phyloP scores from a whole-genome alignment of 2,888 invertebrate species.

The Xanthia icteritia region DNA sequence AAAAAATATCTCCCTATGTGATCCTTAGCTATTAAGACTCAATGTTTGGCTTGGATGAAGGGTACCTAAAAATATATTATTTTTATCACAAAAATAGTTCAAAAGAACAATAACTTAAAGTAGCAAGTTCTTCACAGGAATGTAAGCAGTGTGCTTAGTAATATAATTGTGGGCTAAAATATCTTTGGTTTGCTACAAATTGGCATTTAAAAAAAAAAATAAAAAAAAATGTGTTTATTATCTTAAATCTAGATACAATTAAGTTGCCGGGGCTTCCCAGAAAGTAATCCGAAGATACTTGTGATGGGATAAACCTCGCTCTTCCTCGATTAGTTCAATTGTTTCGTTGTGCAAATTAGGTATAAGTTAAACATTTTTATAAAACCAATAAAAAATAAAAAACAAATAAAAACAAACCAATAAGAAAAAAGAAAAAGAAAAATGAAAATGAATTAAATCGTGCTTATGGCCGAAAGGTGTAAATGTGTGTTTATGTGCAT shows the following conservation, averaged over 20 bases:
- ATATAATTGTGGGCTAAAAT: not conserved
- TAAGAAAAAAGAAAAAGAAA: not conserved
- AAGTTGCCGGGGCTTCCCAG: too few species aligned
- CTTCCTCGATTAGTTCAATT: not conserved
- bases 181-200: constrained; percentile 6
- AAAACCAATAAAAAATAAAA: not conserved
- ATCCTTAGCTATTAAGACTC: constrained; percentile 32
- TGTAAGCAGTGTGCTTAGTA: not conserved
- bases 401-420: not conserved
- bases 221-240: too few species aligned
- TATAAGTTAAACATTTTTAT: not conserved
- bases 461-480: not conserved
- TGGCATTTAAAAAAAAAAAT: not conserved
- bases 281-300: too few species aligned
- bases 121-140: not conserved
- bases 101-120: not conserved
- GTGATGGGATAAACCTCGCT: not conserved
- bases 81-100: not conserved
- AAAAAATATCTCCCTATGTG: constrained; percentile 25
- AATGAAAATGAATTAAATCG: not conserved
- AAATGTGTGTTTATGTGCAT: not conserved
- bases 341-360: not conserved
- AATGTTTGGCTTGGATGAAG: not conserved
- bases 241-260: too few species aligned
- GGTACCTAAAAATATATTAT: not conserved